Evolutionary conservation across 2,797 vertebrate species (phyloP).

Genomic region (Darevskia nairensis): DNA sequence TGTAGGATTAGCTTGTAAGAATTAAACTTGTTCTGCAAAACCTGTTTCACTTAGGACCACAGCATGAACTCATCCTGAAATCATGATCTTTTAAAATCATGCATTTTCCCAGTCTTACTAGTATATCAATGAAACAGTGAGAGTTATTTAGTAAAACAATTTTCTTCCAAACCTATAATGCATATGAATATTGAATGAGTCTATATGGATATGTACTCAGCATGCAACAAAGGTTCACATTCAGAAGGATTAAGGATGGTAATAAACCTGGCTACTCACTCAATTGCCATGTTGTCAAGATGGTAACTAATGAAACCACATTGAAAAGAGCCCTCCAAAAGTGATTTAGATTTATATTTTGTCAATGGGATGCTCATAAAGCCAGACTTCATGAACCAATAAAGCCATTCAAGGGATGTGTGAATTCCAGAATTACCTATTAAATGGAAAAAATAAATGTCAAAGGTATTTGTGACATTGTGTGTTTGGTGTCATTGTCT

Average conservation of each 20-base stretch:
- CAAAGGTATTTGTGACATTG: conserved; percentile 47
- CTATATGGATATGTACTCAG: conserved; percentile 10
- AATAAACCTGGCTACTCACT: conserved; percentile 46
- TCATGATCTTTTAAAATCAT: conserved; percentile 10
- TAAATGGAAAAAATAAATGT: conserved; percentile 65
- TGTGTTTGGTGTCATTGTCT: conserved; percentile 55
- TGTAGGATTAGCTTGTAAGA: background rate
- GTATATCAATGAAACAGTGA: conserved; percentile 45
- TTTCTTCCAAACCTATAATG: conserved; percentile 6
- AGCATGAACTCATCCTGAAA: conserved; percentile 32
- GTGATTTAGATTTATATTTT: conserved; percentile 60
- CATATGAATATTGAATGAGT: conserved; percentile 34
- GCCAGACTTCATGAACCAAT: conserved; percentile 58
- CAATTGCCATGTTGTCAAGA: conserved; percentile 55
- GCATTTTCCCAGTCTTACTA: conserved; percentile 46
- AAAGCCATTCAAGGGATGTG: conserved; percentile 51
- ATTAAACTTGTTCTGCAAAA: conserved; percentile 34
- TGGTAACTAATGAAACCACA: conserved; percentile 43
- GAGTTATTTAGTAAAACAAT: conserved; percentile 24
- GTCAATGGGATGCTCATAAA: conserved; percentile 54
- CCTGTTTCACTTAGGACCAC: conserved; percentile 48
- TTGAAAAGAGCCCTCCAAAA: conserved; percentile 53
- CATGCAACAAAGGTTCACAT: conserved; percentile 48
- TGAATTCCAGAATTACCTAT: conserved; percentile 65
- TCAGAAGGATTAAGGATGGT: conserved; percentile 40